phyloP scores from a whole-genome alignment of 2,888 invertebrate species.

The Anagyrus pseudococci region DNA sequence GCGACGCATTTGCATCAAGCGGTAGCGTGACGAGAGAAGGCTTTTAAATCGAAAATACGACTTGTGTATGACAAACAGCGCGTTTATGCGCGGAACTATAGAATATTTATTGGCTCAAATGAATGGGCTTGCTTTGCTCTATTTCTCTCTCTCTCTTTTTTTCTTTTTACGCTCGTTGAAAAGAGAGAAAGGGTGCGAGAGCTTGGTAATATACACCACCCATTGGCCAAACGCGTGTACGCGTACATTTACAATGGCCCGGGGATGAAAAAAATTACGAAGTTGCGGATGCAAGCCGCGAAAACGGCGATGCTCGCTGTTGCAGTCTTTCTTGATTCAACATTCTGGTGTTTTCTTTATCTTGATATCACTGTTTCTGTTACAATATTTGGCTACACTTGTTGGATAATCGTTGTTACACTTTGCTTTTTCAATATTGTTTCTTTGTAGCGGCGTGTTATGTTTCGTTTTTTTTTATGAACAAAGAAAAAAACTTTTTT shows the following conservation, averaged over 20 bases:
- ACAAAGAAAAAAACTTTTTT: slow-evolving; percentile 1
- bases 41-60: slow-evolving; percentile 57
- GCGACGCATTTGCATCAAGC: slow-evolving; percentile 54
- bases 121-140: slow-evolving; percentile 42
- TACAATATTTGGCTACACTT: no score
- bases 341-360: no score
- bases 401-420: no score
- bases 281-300: slow-evolving; percentile 38
- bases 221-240: background rate
- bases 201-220: background rate
- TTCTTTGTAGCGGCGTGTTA: background rate
- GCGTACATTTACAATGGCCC: slow-evolving; percentile 24
- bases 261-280: slow-evolving; percentile 7
- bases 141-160: slow-evolving; percentile 1
- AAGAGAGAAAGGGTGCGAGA: background rate
- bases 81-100: slow-evolving; percentile 55
- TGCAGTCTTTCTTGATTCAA: background rate
- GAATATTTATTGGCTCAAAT: slow-evolving; percentile 58
- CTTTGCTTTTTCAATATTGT: no score
- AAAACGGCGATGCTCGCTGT: slow-evolving; percentile 37
- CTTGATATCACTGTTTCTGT: no score
- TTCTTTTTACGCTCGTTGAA: slow-evolving; percentile 10
- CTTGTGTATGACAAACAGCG: slow-evolving; percentile 57
- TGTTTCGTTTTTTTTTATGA: slow-evolving; percentile 13
- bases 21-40: slow-evolving; percentile 45